These are phyloP conservation scores for Nezara viridula DNA, from an alignment of 2,888 invertebrate species.

Conservation along the genomic window DNA sequence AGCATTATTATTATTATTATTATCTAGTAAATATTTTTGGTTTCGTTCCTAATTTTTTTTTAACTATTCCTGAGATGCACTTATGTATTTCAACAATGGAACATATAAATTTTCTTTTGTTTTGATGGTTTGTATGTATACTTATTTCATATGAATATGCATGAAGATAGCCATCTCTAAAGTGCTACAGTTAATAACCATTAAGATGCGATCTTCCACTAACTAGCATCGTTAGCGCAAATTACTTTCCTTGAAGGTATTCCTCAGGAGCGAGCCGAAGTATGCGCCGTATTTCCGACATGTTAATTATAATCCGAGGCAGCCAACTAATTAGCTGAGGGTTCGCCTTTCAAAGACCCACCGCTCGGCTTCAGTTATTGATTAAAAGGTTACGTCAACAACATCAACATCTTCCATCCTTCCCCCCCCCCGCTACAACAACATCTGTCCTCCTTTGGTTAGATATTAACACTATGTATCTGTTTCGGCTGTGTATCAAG, in stretches of 20 bases:
- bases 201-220: background rate
- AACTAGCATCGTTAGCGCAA: background rate
- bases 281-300: conserved; percentile 13
- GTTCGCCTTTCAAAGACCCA: background rate
- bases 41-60: too few species aligned
- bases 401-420: too few species aligned
- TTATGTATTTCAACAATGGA: too few species aligned
- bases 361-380: background rate
- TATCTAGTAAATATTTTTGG: too few species aligned
- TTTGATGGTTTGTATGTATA: too few species aligned
- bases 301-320: conserved; percentile 6
- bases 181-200: background rate
- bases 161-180: background rate
- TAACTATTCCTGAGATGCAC: too few species aligned
- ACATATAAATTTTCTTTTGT: too few species aligned
- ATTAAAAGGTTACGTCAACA: background rate
- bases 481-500: background rate
- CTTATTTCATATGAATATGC: too few species aligned
- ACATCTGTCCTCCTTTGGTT: background rate
- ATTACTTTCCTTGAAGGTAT: background rate
- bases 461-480: background rate
- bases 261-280: background rate
- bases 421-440: too few species aligned
- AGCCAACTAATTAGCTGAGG: background rate
- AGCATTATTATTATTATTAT: too few species aligned